Base-by-base conservation (phyloP, 1,140 invertebrate species). In the Drosophila busckii region DNA sequence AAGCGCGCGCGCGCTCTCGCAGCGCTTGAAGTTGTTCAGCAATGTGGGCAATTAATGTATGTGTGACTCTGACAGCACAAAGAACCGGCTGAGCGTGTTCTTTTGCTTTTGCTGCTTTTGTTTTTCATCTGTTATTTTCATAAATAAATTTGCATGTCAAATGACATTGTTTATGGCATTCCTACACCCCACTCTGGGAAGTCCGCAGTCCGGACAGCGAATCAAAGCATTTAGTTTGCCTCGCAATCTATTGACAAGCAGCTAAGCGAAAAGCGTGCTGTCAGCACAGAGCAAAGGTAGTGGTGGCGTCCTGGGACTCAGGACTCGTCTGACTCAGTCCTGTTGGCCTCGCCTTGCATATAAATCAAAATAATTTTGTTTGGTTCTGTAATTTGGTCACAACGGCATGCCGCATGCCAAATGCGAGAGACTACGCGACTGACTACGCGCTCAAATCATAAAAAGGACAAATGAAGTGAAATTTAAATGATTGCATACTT, bases 91-190 rank as follows among this genome's bases (percentile, higher is more conserved):
- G n/a, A n/a, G n/a, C n/a, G n/a, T n/a, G n/a, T n/a, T n/a, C n/a
- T n/a, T n/a, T n/a, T n/a, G n/a, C n/a, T n/a, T n/a, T n/a, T n/a
- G n/a, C n/a, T n/a, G n/a, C n/a, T n/a, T n/a, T n/a, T n/a, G n/a
- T n/a, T n/a, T n/a, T n/a, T n/a, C n/a, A n/a, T n/a, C n/a, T n/a
- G n/a, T n/a, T n/a, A n/a, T n/a, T n/a, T n/a, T n/a, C n/a, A n/a
- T 82, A 80, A 80, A 82, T 80, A 82, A 80, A 80, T 80, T 80
- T 80, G 75, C 75, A 80, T 80, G 82, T 82, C 75, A 80, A 80
- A 80, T 80, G n/a, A n/a, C n/a, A n/a, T 80, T 55, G 58, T 34
- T 42, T 41, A 40, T 29, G n/a, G n/a, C n/a, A n/a, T n/a, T n/a
- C n/a, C n/a, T n/a, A n/a, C n/a, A n/a, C n/a, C n/a, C n/a, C n/a